Conservation (phyloP, 2,888 invertebrate species). For the Pheosia gnoma region DNA sequence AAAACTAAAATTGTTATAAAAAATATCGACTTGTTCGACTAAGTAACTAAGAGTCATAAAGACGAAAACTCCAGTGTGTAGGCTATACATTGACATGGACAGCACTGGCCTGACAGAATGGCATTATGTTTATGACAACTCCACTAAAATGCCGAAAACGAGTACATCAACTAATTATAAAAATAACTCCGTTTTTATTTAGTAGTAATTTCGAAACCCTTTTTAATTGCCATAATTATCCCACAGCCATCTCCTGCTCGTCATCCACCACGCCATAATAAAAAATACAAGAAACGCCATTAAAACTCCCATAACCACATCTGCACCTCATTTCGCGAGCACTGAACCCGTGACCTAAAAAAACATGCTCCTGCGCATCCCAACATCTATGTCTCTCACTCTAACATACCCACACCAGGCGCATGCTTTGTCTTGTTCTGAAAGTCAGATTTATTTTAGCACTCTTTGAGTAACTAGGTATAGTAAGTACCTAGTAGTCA, state of each 20-base stretch:
- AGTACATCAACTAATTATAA: background rate
- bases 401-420: background rate
- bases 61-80: too few relatives aligned
- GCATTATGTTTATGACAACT: too few relatives aligned
- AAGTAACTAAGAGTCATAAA: too few relatives aligned
- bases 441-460: slow-evolving; percentile 13
- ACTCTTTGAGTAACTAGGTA: slow-evolving; percentile 5
- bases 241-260: slow-evolving; percentile 3
- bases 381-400: slow-evolving; percentile 16
- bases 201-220: background rate
- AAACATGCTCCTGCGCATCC: slow-evolving; percentile 46
- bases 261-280: background rate
- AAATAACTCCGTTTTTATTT: background rate
- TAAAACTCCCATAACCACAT: slow-evolving; percentile 23
- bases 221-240: slow-evolving; percentile 1
- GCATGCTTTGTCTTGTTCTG: slow-evolving; percentile 9
- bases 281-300: slow-evolving; percentile 9
- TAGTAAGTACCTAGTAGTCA: too few relatives aligned
- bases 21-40: too few relatives aligned
- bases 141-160: too few relatives aligned
- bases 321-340: slow-evolving; percentile 47
- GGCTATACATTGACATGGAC: too few relatives aligned
- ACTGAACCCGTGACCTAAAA: slow-evolving; percentile 58
- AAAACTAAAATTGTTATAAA: too few relatives aligned
- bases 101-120: too few relatives aligned